Evolutionary conservation across 2,113 vertebrate genomes (phyloP).

Genomic region (Empidonax alnorum): DNA sequence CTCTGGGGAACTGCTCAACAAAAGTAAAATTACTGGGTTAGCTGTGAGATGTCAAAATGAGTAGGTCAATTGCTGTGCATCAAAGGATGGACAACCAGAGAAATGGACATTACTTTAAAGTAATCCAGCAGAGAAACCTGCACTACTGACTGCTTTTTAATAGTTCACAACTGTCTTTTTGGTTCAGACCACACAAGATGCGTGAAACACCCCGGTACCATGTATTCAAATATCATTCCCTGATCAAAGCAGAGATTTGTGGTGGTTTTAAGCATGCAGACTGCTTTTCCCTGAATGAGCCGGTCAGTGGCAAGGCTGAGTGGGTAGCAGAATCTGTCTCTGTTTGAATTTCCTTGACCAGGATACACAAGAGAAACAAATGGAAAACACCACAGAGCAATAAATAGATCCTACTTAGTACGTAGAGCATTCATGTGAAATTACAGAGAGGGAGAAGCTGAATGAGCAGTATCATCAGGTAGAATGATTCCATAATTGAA

Average conservation of each 20-base stretch:
- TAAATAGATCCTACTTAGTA: neutral
- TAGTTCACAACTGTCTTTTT: neutral
- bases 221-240: neutral
- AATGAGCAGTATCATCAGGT: neutral
- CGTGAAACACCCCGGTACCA: rapidly evolving
- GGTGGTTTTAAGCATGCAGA: neutral
- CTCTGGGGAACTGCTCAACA: neutral
- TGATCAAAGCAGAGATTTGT: neutral
- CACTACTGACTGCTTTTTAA: neutral
- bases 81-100: neutral
- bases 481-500: neutral
- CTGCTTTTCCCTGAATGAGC: neutral
- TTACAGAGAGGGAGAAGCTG: neutral
- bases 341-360: neutral
- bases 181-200: neutral
- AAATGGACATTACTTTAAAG: neutral
- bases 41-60: neutral
- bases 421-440: neutral
- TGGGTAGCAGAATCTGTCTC: neutral
- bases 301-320: neutral
- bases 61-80: neutral
- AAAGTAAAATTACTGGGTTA: neutral
- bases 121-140: neutral
- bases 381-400: neutral
- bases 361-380: constrained; percentile 12